A percentile compares a stretch with the other conserved stretches of the same genome.
These are phyloP conservation scores for Nezara viridula DNA, from an alignment of 2,888 invertebrate genomes.

Conservation along the genomic window DNA sequence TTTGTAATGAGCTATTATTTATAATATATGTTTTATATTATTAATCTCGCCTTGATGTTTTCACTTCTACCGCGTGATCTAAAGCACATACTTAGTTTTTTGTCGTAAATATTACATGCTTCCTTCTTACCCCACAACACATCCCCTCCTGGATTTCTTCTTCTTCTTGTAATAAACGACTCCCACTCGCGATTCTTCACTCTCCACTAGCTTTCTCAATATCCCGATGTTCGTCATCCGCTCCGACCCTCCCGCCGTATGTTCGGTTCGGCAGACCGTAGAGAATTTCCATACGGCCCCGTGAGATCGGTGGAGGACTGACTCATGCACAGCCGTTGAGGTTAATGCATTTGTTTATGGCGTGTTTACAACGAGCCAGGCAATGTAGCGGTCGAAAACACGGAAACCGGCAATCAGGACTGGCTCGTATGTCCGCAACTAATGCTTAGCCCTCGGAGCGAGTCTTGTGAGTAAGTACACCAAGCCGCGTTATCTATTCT, in stretches of 20 bases:
- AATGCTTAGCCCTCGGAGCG: background rate
- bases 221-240: background rate
- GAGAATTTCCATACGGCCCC: constrained; percentile 14
- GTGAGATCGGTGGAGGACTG: background rate
- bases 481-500: background rate
- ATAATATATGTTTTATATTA: too few species aligned
- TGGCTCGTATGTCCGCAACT: background rate
- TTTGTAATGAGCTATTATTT: too few species aligned
- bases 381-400: constrained; percentile 15
- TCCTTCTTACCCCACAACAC: background rate
- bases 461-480: too few species aligned
- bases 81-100: too few species aligned
- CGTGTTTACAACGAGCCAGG: constrained; percentile 59
- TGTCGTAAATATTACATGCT: background rate
- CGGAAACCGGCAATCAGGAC: constrained; percentile 28
- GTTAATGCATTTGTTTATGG: constrained; percentile 62
- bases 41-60: too few species aligned
- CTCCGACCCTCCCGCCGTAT: background rate
- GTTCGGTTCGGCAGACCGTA: background rate
- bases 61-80: too few species aligned
- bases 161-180: background rate
- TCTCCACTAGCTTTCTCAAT: background rate
- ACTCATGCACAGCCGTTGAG: background rate
- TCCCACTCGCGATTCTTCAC: background rate
- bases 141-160: background rate